Evolutionary conservation across 2,113 vertebrate genomes (phyloP).

Genomic region (Esox niger): DNA sequence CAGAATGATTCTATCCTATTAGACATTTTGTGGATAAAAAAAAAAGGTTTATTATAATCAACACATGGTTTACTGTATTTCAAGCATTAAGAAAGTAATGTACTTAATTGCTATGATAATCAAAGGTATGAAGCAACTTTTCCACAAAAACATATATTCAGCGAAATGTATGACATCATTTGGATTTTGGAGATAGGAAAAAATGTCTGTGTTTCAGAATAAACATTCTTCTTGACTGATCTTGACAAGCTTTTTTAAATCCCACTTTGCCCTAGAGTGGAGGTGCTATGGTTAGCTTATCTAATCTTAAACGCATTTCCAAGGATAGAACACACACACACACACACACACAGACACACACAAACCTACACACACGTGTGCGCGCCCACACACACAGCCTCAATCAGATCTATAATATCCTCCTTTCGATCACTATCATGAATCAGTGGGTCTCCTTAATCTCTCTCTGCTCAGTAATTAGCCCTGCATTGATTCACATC

Average conservation of each 20-base stretch:
- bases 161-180: neutral
- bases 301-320: conserved; percentile 26
- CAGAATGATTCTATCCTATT: no score
- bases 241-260: conserved; percentile 14
- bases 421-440: conserved; percentile 59
- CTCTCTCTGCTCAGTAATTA: conserved; percentile 65
- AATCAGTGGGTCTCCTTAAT: conserved; percentile 61
- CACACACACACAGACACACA: conserved; percentile 26
- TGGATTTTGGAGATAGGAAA: neutral
- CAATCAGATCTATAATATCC: conserved; percentile 53
- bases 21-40: no score
- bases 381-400: conserved; percentile 37
- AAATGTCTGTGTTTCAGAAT: neutral
- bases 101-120: neutral
- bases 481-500: conserved; percentile 64
- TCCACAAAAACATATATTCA: neutral
- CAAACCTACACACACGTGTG: conserved; percentile 25
- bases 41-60: neutral
- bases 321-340: conserved; percentile 28
- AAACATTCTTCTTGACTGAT: neutral
- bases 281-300: conserved; percentile 44
- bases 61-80: neutral
- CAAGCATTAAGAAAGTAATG: neutral
- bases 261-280: conserved; percentile 25
- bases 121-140: neutral